Percentiles rank a stretch among this genome's conserved stretches.
phyloP scores from a whole-genome alignment of 2,113 vertebrate species.

The Rhizomys pruinosus region DNA sequence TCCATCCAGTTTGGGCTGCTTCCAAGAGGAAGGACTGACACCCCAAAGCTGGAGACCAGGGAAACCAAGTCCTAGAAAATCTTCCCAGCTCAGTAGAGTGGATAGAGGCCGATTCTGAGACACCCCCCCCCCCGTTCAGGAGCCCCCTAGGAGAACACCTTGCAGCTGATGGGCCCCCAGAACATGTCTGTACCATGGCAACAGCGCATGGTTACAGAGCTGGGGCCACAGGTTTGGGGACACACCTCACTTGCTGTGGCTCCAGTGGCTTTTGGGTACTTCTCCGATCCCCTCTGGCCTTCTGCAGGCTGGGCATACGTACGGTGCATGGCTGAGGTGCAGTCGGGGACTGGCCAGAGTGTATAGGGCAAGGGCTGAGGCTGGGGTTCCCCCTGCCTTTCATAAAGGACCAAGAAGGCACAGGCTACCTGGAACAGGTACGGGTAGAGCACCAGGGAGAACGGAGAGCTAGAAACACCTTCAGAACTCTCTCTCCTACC shows the following conservation, averaged over 20 bases:
- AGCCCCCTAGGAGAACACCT: neutral
- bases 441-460: neutral
- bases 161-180: neutral
- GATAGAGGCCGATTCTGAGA: neutral
- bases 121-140: neutral
- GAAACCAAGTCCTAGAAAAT: neutral
- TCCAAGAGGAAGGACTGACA: neutral
- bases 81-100: neutral
- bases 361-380: neutral
- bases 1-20: neutral
- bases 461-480: too few relatives aligned
- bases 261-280: too few relatives aligned
- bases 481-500: too few relatives aligned
- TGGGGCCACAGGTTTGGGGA: neutral
- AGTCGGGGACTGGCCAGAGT: too few relatives aligned
- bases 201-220: rapidly evolving
- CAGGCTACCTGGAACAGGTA: neutral
- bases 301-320: neutral
- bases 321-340: neutral
- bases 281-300: neutral
- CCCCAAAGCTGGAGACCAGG: neutral
- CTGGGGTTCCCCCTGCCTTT: too few relatives aligned
- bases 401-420: neutral
- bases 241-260: neutral
- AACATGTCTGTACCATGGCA: neutral